Conservation (phyloP, 2,797 vertebrate species). For the Glossophaga mutica region DNA sequence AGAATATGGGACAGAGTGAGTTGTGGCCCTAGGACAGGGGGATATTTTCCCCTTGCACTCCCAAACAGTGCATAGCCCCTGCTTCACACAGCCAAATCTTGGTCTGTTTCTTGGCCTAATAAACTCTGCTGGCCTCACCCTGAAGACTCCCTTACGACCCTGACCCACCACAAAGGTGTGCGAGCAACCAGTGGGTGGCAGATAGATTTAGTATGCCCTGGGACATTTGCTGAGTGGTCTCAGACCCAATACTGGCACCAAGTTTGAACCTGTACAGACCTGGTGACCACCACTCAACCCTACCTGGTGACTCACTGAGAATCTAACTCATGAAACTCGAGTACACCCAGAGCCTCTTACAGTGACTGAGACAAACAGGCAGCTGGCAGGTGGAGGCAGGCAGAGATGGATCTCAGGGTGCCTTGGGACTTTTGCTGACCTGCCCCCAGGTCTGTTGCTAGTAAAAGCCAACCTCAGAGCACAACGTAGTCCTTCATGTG, state of each 20-base stretch:
- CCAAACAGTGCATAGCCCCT: neutral
- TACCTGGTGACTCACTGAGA: neutral
- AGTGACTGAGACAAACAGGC: neutral
- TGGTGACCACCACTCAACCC: neutral
- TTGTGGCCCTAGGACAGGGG: neutral
- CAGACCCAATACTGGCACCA: neutral
- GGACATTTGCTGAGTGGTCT: neutral
- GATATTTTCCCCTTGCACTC: neutral
- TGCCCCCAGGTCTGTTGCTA: neutral
- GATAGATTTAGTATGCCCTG: neutral
- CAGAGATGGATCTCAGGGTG: neutral
- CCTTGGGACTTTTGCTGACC: neutral
- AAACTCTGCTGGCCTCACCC: neutral
- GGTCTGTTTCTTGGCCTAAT: neutral
- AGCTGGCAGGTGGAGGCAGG: neutral
- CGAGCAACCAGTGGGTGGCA: neutral
- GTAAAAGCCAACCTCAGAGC: neutral
- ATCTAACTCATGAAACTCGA: neutral
- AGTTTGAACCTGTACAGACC: neutral
- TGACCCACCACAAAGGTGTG: neutral
- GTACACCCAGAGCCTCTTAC: neutral
- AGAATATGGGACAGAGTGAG: neutral
- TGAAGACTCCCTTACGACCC: neutral
- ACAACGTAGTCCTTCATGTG: neutral
- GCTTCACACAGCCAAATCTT: neutral